Evolutionary conservation across 2,888 invertebrate genomes (phyloP).

Genomic region (Ctenicera cuprea): DNA sequence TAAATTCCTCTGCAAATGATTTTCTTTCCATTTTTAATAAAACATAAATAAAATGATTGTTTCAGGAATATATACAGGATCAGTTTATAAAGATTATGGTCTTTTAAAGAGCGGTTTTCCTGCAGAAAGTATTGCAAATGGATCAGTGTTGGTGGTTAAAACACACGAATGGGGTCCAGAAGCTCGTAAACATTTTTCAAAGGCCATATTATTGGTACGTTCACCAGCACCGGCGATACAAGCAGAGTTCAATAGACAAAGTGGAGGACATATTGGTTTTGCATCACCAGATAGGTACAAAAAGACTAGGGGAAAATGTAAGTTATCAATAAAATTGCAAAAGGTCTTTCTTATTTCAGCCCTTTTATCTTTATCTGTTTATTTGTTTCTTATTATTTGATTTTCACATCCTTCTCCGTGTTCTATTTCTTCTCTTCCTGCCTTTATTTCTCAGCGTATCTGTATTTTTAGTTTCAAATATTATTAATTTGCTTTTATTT

Average conservation of each 20-base stretch:
- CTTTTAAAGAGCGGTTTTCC: constrained; percentile 87
- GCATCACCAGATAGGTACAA: constrained; percentile 81
- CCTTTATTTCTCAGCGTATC: background rate
- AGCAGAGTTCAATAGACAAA: constrained; percentile 88
- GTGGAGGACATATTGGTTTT: constrained; percentile 87
- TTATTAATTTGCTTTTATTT: constrained; percentile 44
- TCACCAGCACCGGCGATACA: constrained; percentile 83
- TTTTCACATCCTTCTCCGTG: too few relatives aligned
- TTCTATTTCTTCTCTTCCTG: too few relatives aligned
- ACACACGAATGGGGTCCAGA: constrained; percentile 84
- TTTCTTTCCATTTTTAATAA: background rate
- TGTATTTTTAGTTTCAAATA: background rate
- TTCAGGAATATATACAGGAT: constrained; percentile 84
- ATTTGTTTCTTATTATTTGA: too few relatives aligned
- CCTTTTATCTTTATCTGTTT: too few relatives aligned
- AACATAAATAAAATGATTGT: background rate
- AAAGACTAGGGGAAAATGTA: constrained; percentile 79
- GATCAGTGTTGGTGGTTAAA: constrained; percentile 86
- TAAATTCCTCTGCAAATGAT: too few relatives aligned
- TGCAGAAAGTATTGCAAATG: constrained; percentile 84
- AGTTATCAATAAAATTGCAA: too few relatives aligned
- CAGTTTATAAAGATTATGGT: constrained; percentile 88
- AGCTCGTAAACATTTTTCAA: constrained; percentile 77
- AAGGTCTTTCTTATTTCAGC: background rate
- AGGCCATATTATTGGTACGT: constrained; percentile 82